Percentiles rank a stretch among this genome's conserved stretches.
Evolutionary conservation across 2,113 vertebrate species (phyloP).

Genomic region (Cercocebus atys): DNA sequence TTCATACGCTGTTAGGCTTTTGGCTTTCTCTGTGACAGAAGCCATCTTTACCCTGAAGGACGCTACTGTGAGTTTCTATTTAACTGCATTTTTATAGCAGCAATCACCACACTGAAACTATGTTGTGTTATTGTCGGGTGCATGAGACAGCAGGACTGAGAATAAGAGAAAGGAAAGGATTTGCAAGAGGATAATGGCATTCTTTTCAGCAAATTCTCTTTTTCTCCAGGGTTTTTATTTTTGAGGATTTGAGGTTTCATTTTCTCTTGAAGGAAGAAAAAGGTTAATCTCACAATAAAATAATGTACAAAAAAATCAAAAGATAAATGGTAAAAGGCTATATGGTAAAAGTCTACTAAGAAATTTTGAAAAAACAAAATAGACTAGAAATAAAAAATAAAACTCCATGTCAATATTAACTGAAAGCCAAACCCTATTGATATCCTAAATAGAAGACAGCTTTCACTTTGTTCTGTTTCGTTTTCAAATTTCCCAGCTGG

Average conservation of each 20-base stretch:
- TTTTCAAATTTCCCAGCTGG: neutral
- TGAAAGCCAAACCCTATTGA: neutral
- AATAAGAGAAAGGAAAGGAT: slow-evolving; percentile 7
- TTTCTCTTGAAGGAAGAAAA: slow-evolving; percentile 41
- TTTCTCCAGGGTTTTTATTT: slow-evolving; percentile 33
- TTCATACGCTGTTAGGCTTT: neutral
- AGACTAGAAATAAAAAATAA: neutral
- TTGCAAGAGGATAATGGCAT: slow-evolving; percentile 35
- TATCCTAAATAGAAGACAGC: neutral
- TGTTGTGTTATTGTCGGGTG: neutral
- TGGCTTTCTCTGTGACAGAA: neutral
- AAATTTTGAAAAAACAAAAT: neutral
- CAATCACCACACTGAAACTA: neutral
- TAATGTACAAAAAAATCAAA: neutral
- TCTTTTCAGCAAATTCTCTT: slow-evolving; percentile 33
- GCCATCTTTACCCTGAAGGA: neutral
- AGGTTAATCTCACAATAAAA: neutral
- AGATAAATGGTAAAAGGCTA: too few species aligned
- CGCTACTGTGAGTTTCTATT: neutral
- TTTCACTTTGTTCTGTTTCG: neutral
- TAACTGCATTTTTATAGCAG: neutral
- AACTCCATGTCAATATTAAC: neutral
- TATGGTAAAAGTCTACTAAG: neutral
- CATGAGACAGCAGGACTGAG: neutral
- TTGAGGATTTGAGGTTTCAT: slow-evolving; percentile 10